Base-by-base conservation (phyloP, 2,797 vertebrate species). In the Peromyscus aztecus region DNA sequence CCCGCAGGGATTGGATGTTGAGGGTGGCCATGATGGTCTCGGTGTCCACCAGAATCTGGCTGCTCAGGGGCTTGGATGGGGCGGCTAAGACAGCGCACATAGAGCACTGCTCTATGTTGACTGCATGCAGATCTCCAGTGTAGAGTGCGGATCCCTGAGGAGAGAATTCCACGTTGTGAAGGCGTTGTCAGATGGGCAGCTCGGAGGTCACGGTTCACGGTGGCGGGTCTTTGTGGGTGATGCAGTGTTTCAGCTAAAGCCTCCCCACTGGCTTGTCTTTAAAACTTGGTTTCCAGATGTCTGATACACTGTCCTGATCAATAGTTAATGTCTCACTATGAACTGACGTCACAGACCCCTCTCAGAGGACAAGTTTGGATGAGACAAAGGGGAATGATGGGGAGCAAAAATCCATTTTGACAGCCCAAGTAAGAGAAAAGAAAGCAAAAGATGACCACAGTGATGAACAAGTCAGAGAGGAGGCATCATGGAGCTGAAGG, bases 1-100 rank as follows among this genome's bases (percentile, higher is more conserved):
- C 31, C 55, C 6, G 63, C 73, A 98, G 78, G 46, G 97, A 96
- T 40, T 96, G 73, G 6, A 98, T 77, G 49, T 98, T 98, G 67
- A 98, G 97, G 6, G 98, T 98, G 55, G 98, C 96, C 97, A 98
- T 97, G 91, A 98, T 98, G 76, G 96, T 93, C 90, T 98, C 98
- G 7, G 97, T 90, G 91, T 98, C 98, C 43, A 98, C 88, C 76
- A 98, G 55, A 27, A 93, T 81, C 13, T 97, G 97, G 80, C 96
- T 96, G 67, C 67, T 75, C 7, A 85, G 37, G 1, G 49, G 19
- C 7, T 80, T 92, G 27, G 77, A 67, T 27, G 86, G 81, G 0
- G 97, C 94, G 46, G 97, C 97, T 34, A 98, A 90, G 43, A 98
- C 67, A 14, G 40, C 96, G 2, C 98, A 98, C 91, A 98, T 97